Evolutionary conservation across 1,140 invertebrate species (phyloP).

Genomic region (Psix sp.): DNA sequence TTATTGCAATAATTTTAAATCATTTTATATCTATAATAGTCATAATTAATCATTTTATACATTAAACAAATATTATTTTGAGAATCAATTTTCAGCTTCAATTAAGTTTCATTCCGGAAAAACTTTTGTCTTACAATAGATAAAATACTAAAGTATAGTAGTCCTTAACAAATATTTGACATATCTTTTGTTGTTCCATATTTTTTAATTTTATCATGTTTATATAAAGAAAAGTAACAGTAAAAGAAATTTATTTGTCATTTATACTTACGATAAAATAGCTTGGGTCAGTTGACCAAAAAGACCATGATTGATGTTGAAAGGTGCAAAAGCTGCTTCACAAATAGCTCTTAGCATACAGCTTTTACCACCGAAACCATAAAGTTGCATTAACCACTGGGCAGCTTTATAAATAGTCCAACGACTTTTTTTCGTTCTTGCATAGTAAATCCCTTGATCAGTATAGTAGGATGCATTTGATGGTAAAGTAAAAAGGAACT

Average conservation of each 20-base stretch:
- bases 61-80: no score
- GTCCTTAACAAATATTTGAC: no score
- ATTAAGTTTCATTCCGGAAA: no score
- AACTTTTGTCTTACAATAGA: no score
- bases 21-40: no score
- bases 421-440: slow-evolving; percentile 69
- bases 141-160: no score
- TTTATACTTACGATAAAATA: slow-evolving; percentile 72
- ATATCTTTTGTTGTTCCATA: no score
- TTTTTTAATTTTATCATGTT: no score
- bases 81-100: no score
- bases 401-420: slow-evolving; percentile 73
- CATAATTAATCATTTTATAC: no score
- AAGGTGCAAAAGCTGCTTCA: slow-evolving; percentile 72
- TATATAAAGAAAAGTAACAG: no score
- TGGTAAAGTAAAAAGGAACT: slow-evolving; percentile 80
- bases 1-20: no score
- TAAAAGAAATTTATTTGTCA: slow-evolving; percentile 8
- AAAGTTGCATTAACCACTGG: slow-evolving; percentile 65
- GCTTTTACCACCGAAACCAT: slow-evolving; percentile 70
- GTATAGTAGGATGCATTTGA: slow-evolving; percentile 80
- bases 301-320: slow-evolving; percentile 72
- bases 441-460: slow-evolving; percentile 78
- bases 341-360: slow-evolving; percentile 76
- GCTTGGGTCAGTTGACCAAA: slow-evolving; percentile 75